Evolutionary conservation across 2,797 vertebrate genomes (phyloP).

Genomic region (Parauchenoglanis ngamensis): DNA sequence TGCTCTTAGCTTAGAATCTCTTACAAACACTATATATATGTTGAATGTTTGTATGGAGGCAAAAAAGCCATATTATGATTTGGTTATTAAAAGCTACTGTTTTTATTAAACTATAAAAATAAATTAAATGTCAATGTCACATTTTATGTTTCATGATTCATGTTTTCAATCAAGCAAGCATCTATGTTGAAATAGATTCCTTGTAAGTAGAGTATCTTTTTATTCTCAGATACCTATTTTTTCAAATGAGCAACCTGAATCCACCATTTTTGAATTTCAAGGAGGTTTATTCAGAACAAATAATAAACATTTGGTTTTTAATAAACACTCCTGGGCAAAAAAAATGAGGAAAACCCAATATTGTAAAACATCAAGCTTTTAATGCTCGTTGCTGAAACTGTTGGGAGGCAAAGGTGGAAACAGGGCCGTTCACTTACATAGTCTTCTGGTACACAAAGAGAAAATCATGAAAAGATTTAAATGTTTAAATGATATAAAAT

Average conservation of each 20-base stretch:
- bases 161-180: neutral
- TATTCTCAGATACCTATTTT: no score
- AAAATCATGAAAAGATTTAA: no score
- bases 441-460: no score
- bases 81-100: neutral
- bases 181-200: neutral
- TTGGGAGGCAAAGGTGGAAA: no score
- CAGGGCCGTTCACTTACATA: no score
- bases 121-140: neutral
- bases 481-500: no score
- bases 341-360: no score
- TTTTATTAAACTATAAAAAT: no score
- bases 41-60: neutral
- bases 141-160: no score
- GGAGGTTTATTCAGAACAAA: neutral
- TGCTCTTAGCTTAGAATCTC: neutral
- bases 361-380: no score
- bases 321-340: neutral
- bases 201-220: no score
- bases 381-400: no score
- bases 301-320: neutral
- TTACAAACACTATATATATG: neutral
- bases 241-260: neutral
- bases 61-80: neutral
- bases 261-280: neutral